phyloP scores from a whole-genome alignment of 2,888 invertebrate genomes.

The Mycalesis mineus region DNA sequence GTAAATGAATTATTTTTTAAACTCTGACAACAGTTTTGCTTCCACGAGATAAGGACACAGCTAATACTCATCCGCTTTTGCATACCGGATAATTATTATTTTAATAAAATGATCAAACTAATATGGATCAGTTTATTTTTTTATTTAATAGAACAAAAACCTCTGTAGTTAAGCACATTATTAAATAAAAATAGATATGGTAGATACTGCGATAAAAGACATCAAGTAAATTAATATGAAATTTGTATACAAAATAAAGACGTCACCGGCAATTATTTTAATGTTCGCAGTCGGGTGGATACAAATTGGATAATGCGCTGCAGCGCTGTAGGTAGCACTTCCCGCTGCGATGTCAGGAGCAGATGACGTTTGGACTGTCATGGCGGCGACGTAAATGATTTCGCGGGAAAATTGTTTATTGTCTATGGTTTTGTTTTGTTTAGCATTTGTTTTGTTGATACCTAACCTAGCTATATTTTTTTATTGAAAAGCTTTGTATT shows the following conservation, averaged over 20 bases:
- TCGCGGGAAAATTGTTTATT: conserved; percentile 29
- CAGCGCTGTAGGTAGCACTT: conserved; percentile 44
- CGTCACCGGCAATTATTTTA: conserved; percentile 33
- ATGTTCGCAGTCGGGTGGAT: conserved; percentile 32
- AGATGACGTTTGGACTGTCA: conserved; percentile 47
- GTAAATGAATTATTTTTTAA: too few relatives aligned
- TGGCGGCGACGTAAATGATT: conserved; percentile 30
- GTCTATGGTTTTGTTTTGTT: neutral
- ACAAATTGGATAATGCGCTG: conserved; percentile 59
- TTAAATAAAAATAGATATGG: neutral
- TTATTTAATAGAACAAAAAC: too few relatives aligned
- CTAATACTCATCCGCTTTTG: too few relatives aligned
- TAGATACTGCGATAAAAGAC: neutral
- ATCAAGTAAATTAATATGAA: neutral
- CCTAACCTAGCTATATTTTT: too few relatives aligned
- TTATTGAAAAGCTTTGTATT: too few relatives aligned
- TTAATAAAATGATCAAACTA: too few relatives aligned
- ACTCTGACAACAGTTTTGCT: too few relatives aligned
- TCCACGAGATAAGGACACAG: too few relatives aligned
- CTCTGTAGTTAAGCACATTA: too few relatives aligned
- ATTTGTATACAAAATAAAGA: conserved; percentile 11
- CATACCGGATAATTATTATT: too few relatives aligned
- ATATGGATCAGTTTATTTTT: too few relatives aligned
- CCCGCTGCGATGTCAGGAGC: conserved; percentile 44
- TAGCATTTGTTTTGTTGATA: too few relatives aligned